A percentile compares a stretch with the other conserved stretches of the same genome.
Conservation (phyloP, 2,888 invertebrate species). For the Nebria salina region DNA sequence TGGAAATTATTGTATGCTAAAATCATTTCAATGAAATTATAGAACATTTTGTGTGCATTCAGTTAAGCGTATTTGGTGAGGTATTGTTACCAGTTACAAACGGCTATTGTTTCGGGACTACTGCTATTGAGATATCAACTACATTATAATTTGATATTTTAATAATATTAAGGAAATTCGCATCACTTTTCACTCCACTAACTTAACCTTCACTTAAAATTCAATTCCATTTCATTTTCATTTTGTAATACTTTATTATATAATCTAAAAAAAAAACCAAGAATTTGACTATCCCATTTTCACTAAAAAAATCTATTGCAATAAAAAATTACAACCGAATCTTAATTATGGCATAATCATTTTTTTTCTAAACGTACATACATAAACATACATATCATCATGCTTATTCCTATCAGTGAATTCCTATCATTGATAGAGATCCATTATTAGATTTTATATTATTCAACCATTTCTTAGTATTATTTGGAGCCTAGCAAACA, state of each 20-base stretch:
- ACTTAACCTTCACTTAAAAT: not conserved
- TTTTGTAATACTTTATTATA: not conserved
- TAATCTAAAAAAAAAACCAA: not conserved
- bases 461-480: no score
- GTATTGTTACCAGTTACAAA: not conserved
- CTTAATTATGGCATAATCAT: no score
- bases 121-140: constrained; percentile 39
- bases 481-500: no score
- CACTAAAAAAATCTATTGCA: no score
- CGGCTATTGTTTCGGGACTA: not conserved
- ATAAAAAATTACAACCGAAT: no score
- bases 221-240: not conserved
- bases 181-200: not conserved
- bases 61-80: constrained; percentile 23
- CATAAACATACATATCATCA: no score
- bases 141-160: constrained; percentile 34
- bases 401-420: no score
- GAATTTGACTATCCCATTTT: no score
- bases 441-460: no score
- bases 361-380: no score
- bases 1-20: constrained; percentile 43
- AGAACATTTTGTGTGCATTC: constrained; percentile 38
- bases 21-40: constrained; percentile 42
- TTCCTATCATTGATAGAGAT: no score
- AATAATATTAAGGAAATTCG: not conserved